A percentile compares a stretch with the other conserved stretches of the same genome.
phyloP scores from a whole-genome alignment of 2,888 invertebrate species.

The Dermolepida albohirtum region DNA sequence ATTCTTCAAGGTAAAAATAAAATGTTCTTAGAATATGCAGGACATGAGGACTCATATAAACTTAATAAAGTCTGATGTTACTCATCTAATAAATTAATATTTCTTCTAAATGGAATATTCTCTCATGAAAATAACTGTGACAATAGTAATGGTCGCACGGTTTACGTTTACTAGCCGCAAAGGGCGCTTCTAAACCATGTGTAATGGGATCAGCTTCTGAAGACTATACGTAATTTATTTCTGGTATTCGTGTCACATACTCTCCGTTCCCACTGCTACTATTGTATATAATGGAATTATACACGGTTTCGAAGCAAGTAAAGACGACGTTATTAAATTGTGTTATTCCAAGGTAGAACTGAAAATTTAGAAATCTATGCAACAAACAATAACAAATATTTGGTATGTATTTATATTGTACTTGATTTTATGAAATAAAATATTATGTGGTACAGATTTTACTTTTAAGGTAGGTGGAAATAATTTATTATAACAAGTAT shows the following conservation, averaged over 20 bases:
- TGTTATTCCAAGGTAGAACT: slow-evolving; percentile 15
- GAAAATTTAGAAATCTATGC: slow-evolving; percentile 21
- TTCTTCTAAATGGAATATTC: not conserved
- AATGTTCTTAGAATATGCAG: too few relatives aligned
- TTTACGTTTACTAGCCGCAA: slow-evolving; percentile 21
- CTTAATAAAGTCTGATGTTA: too few relatives aligned
- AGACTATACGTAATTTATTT: slow-evolving; percentile 35
- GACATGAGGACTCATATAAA: too few relatives aligned
- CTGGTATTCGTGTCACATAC: slow-evolving; percentile 33
- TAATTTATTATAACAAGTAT: too few relatives aligned
- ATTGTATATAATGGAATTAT: slow-evolving; percentile 28
- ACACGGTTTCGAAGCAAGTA: slow-evolving; percentile 9
- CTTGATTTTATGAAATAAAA: not conserved
- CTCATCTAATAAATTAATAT: not conserved
- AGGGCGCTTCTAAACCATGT: slow-evolving; percentile 20
- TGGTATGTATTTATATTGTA: slow-evolving; percentile 6
- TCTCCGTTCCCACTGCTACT: slow-evolving; percentile 25
- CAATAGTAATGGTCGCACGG: slow-evolving; percentile 4
- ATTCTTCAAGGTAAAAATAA: too few relatives aligned
- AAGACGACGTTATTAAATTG: slow-evolving; percentile 32
- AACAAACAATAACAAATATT: not conserved
- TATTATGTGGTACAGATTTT: not conserved
- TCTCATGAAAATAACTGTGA: not conserved
- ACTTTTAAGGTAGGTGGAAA: too few relatives aligned
- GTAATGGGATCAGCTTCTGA: slow-evolving; percentile 29